phyloP scores from a whole-genome alignment of 2,113 vertebrate genomes.

The Sylvilagus bachmani region DNA sequence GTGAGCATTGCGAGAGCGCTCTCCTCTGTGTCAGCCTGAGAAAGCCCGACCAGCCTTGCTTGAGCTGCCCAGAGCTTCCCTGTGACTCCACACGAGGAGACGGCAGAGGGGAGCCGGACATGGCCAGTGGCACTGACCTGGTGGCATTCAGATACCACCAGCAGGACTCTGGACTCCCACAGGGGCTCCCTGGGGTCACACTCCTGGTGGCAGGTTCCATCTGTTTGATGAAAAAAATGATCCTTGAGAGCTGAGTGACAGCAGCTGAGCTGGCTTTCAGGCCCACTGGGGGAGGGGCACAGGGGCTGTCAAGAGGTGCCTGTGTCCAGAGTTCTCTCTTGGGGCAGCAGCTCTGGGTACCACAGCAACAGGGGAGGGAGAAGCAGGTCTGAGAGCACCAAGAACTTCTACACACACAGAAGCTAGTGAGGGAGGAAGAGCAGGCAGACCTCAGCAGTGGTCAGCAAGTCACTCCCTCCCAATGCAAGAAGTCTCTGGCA shows the following conservation, averaged over 20 bases:
- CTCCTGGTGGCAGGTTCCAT: constrained; percentile 64
- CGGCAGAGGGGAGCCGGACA: too few species aligned
- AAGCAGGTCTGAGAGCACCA: neutral
- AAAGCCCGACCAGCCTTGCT: neutral
- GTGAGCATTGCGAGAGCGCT: neutral
- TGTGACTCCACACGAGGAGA: too few species aligned
- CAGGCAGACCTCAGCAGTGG: neutral
- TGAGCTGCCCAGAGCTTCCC: too few species aligned
- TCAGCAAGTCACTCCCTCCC: neutral
- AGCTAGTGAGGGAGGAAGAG: neutral
- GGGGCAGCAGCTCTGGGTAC: neutral
- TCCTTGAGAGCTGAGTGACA: constrained; percentile 61
- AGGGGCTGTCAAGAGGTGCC: neutral
- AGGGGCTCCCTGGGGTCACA: constrained; percentile 44
- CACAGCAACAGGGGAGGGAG: neutral
- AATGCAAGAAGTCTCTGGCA: neutral
- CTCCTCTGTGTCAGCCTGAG: neutral
- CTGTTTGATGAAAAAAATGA: constrained; percentile 75
- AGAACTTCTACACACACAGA: neutral
- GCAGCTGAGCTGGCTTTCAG: constrained; percentile 63
- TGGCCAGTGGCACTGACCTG: neutral
- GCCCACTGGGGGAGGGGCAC: neutral
- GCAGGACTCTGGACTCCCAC: neutral
- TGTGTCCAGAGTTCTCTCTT: neutral
- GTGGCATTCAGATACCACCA: neutral